A percentile compares a stretch with the other conserved stretches of the same genome.
Conservation (phyloP, 2,888 invertebrate genomes). For the Azorinus chamasolen region DNA sequence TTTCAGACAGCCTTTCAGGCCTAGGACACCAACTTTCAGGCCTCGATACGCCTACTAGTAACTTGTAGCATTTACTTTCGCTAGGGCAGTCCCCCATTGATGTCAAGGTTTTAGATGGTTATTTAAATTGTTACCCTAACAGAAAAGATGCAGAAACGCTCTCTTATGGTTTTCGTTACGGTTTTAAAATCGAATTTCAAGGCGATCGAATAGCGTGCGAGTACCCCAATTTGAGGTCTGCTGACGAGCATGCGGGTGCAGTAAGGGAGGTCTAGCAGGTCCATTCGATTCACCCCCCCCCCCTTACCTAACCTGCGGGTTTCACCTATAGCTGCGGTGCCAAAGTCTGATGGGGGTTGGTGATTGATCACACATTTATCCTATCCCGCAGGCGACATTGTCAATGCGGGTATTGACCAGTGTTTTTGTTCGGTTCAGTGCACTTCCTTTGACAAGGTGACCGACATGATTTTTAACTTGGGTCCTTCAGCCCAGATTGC, state of each 20-base stretch:
- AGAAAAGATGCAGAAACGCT: background rate
- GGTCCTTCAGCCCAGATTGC: too few species aligned
- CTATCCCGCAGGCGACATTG: background rate
- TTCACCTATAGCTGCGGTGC: constrained; percentile 29
- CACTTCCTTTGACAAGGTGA: constrained; percentile 17
- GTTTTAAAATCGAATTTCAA: constrained; percentile 6
- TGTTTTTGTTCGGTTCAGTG: constrained; percentile 16
- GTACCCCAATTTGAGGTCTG: constrained; percentile 11
- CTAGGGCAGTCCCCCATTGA: too few species aligned
- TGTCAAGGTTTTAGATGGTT: too few species aligned
- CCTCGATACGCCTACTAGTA: too few species aligned
- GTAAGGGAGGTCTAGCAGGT: background rate
- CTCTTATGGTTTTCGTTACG: background rate
- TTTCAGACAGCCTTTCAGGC: too few species aligned
- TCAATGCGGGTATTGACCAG: constrained; percentile 25
- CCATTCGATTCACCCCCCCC: background rate
- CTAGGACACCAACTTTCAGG: too few species aligned
- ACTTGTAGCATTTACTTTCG: too few species aligned
- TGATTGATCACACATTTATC: constrained; percentile 26
- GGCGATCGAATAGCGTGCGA: background rate
- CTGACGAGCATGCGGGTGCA: background rate
- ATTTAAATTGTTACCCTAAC: background rate
- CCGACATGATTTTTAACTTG: too few species aligned
- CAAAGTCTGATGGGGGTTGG: constrained; percentile 19
- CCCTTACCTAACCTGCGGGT: constrained; percentile 14